phyloP scores from a whole-genome alignment of 2,797 vertebrate genomes.

The Scyliorhinus canicula region DNA sequence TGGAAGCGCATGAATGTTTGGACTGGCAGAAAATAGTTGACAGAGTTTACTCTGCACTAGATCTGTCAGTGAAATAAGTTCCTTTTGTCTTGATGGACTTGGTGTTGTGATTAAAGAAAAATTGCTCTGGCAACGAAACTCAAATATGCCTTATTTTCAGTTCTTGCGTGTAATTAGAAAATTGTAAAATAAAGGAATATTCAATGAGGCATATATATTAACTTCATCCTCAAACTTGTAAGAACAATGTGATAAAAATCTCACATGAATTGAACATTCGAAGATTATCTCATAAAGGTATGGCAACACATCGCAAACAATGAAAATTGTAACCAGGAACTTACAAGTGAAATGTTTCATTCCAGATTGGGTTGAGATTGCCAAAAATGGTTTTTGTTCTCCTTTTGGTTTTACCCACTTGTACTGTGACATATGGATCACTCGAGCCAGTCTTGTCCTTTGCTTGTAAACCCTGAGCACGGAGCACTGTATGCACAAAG shows the following conservation, averaged over 20 bases:
- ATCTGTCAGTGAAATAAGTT: neutral
- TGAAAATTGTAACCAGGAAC: constrained; percentile 50
- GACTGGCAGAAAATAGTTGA: neutral
- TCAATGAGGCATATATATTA: neutral
- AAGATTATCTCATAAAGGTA: neutral
- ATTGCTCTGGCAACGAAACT: neutral
- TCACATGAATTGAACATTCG: neutral
- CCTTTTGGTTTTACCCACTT: constrained; percentile 92
- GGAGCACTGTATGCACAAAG: constrained; percentile 69
- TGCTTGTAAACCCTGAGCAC: constrained; percentile 92
- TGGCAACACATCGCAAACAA: neutral
- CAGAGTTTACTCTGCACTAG: neutral
- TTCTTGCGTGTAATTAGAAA: neutral
- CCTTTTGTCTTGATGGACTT: neutral
- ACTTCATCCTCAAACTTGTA: neutral
- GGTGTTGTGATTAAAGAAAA: neutral
- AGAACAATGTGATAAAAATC: neutral
- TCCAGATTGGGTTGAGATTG: constrained; percentile 94
- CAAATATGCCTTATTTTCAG: neutral
- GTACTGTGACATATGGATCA: constrained; percentile 94
- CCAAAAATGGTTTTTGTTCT: constrained; percentile 96
- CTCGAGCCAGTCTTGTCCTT: constrained; percentile 98
- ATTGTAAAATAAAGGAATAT: neutral
- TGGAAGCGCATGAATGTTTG: neutral
- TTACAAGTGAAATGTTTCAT: constrained; percentile 97